Percentiles rank a stretch among this genome's conserved stretches.
Conservation (phyloP, 2,113 vertebrate species). For the Sander lucioperca region DNA sequence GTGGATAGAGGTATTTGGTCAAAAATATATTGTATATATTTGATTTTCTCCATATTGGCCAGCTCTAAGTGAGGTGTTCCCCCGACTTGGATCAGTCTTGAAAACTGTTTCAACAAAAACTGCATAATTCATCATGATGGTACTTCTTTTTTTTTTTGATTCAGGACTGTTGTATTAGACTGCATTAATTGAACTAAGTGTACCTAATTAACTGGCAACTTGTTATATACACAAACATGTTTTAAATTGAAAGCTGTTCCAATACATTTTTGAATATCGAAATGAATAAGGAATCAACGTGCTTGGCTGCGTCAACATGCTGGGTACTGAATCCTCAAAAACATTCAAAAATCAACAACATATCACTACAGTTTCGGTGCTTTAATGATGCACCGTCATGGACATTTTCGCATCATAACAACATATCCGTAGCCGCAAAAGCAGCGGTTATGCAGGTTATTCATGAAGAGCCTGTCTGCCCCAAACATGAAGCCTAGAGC, state of each 20-base stretch:
- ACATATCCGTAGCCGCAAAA: background rate
- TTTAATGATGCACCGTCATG: background rate
- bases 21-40: too few species aligned
- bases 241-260: background rate
- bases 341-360: background rate
- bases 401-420: background rate
- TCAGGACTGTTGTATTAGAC: background rate
- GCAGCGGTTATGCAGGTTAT: background rate
- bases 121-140: too few species aligned
- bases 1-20: too few species aligned
- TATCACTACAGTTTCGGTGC: too few species aligned
- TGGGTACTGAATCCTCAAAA: background rate
- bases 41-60: too few species aligned
- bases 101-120: too few species aligned
- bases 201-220: background rate
- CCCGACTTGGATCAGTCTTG: too few species aligned
- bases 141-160: too few species aligned
- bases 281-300: background rate
- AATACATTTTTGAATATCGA: background rate
- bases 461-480: background rate
- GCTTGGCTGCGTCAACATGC: too few species aligned
- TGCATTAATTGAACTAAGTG: too few species aligned
- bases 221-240: background rate
- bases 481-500: constrained; percentile 9
- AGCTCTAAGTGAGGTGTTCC: too few species aligned